Percentiles rank a stretch among this genome's conserved stretches.
Evolutionary conservation across 2,113 vertebrate genomes (phyloP).

Genomic region (Centrocercus urophasianus): DNA sequence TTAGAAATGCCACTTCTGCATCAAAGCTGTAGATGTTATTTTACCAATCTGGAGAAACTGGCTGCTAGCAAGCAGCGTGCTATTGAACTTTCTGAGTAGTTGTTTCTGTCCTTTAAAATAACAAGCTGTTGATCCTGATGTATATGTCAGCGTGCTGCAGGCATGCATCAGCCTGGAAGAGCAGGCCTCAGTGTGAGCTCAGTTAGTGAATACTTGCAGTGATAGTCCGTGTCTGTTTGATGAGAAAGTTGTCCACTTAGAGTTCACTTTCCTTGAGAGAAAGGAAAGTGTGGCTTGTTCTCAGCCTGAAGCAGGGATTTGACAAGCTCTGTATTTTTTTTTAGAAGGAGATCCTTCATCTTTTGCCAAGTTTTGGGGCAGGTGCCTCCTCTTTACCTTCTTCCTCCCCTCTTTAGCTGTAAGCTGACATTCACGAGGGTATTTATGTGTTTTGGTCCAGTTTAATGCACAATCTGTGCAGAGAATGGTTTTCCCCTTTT

Average conservation of each 20-base stretch:
- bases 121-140: not conserved
- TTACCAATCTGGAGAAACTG: not conserved
- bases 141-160: not conserved
- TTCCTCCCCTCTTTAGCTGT: not conserved
- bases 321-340: not conserved
- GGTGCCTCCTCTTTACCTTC: not conserved
- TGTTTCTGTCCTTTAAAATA: not conserved
- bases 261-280: not conserved
- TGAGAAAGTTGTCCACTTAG: not conserved
- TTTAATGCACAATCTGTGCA: not conserved
- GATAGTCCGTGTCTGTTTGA: not conserved
- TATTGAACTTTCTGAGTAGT: not conserved
- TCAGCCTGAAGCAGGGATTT: accelerated
- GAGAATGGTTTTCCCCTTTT: not conserved
- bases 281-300: not conserved
- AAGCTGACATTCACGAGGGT: not conserved
- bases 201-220: not conserved
- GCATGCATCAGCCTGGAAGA: not conserved
- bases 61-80: not conserved
- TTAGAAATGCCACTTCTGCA: not conserved
- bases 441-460: not conserved
- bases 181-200: not conserved
- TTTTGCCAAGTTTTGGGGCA: not conserved
- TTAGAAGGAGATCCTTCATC: not conserved
- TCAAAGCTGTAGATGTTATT: not conserved